Base-by-base conservation (phyloP, 2,888 invertebrate genomes). In the Sinhomidia bicolor region DNA sequence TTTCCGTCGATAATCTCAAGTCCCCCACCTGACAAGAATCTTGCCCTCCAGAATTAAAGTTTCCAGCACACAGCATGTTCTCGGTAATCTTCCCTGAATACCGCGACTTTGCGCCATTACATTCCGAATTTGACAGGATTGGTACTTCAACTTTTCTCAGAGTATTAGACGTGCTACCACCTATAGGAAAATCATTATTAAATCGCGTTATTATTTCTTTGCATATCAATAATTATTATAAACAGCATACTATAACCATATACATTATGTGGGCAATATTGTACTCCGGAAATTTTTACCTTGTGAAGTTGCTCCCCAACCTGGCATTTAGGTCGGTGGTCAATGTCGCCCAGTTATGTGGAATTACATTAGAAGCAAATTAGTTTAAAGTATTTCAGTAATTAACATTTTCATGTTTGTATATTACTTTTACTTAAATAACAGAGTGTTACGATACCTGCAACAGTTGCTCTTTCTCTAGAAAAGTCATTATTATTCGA, bases 101-200 rank as follows among this genome's bases (percentile, higher is more conserved):
- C 17, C 86, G 87, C 0, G 91, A 90, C 23, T 83, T 79, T 0
- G 79, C 54, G 4, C 80, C 32, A 29, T 90, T 90, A 93, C 97
- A 97, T 92, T 97, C 96, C 80, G 95, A 94, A 90, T 95, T 94
- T 95, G 96, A 96, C 91, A 97, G 94, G 92, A 97, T 96, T 79
- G 97, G 97, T 65, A 97, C 97, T 41, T 95, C 95, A 0, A 97
- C 97, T 88, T 97, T 97, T 92, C 97, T 95, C 89, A 97, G 94
- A 91, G 96, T 94, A 92, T 97, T 96, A 0, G 97, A 91, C 1
- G 90, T 90, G 1, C 87, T 82, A 23, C 90, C 89, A 29, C 91
- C 88, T 57, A 47, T 23, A 26, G 0, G 1, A 60, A 23, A 9
- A 47, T 14, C 47, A 10, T 47, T 14, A 47, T 10, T 14, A 47